Evolutionary conservation across 2,888 invertebrate species (phyloP).

Genomic region (Sphaerophoria rueppellii): DNA sequence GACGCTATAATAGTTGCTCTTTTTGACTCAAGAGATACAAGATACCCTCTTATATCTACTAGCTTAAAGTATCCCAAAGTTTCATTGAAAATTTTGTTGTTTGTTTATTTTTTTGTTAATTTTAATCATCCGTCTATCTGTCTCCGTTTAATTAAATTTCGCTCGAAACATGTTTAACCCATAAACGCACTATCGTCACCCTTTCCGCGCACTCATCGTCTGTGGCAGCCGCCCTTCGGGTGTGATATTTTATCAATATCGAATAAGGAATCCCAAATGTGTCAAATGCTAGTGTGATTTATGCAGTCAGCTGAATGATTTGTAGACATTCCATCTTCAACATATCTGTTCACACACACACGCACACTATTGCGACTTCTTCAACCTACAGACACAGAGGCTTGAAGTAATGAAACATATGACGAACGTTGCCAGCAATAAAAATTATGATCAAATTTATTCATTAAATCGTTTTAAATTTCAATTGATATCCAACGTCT

Average conservation of each 20-base stretch:
- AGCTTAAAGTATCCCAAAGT: conserved; percentile 55
- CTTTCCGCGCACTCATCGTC: background rate
- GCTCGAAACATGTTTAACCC: conserved; percentile 70
- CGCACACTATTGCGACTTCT: background rate
- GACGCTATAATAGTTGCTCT: conserved; percentile 61
- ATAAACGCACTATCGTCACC: conserved; percentile 72
- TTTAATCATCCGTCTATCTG: conserved; percentile 75
- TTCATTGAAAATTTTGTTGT: conserved; percentile 13
- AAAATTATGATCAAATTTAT: no score
- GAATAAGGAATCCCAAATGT: conserved; percentile 78
- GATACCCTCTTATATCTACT: conserved; percentile 13
- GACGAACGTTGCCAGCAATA: background rate
- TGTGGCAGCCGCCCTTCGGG: background rate
- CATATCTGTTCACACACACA: conserved; percentile 47
- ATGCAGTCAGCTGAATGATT: conserved; percentile 81
- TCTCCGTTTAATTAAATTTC: conserved; percentile 77
- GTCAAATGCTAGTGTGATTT: conserved; percentile 80
- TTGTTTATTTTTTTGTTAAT: conserved; percentile 40
- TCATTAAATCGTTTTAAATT: no score
- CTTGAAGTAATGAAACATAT: conserved; percentile 1
- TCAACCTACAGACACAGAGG: background rate
- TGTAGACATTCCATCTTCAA: conserved; percentile 80
- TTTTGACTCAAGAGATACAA: conserved; percentile 29
- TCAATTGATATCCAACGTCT: no score
- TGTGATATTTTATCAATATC: conserved; percentile 66